Conservation (phyloP, 2,113 vertebrate genomes). For the Nyctereutes procyonoides region DNA sequence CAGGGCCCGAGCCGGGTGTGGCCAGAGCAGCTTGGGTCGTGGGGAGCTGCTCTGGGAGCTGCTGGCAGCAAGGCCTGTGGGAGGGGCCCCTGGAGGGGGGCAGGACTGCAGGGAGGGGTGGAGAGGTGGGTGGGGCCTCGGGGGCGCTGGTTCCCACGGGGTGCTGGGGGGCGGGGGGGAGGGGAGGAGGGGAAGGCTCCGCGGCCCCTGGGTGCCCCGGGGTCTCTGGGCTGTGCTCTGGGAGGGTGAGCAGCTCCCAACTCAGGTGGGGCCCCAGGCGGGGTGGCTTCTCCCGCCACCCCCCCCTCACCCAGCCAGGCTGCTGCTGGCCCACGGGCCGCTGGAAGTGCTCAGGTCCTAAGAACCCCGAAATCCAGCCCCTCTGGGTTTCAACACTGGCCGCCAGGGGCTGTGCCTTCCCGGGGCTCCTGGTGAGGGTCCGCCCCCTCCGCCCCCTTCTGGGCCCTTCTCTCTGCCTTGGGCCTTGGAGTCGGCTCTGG, state of each 20-base stretch:
- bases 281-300: too few relatives aligned
- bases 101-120: neutral
- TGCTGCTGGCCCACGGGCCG: neutral
- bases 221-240: too few relatives aligned
- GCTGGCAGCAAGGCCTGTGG: neutral
- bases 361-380: neutral
- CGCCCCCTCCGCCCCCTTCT: neutral
- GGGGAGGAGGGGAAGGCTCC: neutral
- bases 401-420: neutral
- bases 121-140: neutral
- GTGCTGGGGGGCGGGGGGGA: neutral
- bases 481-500: too few relatives aligned
- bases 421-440: neutral
- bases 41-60: neutral
- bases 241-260: too few relatives aligned
- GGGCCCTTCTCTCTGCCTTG: too few relatives aligned
- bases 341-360: neutral
- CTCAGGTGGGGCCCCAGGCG: too few relatives aligned
- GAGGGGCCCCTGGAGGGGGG: neutral
- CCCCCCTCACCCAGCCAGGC: neutral
- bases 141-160: neutral
- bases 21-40: neutral
- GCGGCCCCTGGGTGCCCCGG: too few relatives aligned
- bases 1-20: neutral
- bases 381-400: neutral